Percentiles rank a stretch among this genome's conserved stretches.
phyloP scores from a whole-genome alignment of 2,888 invertebrate species.

The Itoplectis maculator region DNA sequence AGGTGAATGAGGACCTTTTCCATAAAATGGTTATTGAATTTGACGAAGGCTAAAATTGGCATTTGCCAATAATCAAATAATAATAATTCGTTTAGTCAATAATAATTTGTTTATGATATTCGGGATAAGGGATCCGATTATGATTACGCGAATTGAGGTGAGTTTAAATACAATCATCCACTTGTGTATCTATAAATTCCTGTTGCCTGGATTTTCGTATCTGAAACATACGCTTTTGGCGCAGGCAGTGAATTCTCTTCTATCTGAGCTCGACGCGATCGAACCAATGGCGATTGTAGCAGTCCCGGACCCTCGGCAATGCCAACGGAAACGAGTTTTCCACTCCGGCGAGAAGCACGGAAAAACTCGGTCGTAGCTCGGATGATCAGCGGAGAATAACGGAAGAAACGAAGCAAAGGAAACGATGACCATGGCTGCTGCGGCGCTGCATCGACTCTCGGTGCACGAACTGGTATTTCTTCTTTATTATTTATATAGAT shows the following conservation, averaged over 20 bases:
- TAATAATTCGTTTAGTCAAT: too few species aligned
- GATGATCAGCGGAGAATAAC: conserved; percentile 26
- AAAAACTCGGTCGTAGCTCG: conserved; percentile 48
- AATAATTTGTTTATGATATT: too few species aligned
- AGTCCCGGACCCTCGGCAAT: not conserved
- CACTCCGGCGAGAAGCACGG: conserved; percentile 51
- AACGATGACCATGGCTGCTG: conserved; percentile 35
- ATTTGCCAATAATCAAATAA: too few species aligned
- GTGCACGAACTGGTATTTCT: not conserved
- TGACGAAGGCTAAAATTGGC: too few species aligned
- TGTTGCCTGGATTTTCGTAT: not conserved
- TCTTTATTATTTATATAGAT: conserved; percentile 5
- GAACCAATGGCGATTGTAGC: not conserved
- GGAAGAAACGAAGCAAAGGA: conserved; percentile 18
- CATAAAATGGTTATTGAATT: too few species aligned
- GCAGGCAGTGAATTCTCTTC: not conserved
- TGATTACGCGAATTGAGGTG: not conserved
- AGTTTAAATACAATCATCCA: not conserved
- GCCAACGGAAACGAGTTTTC: conserved; percentile 66
- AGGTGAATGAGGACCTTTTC: too few species aligned
- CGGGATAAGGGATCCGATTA: not conserved
- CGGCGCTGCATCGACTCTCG: not conserved
- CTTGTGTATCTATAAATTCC: not conserved
- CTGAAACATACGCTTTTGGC: not conserved
- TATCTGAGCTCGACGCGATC: not conserved